phyloP scores from a whole-genome alignment of 2,888 invertebrate genomes.

The Mesorhabditis belari region DNA sequence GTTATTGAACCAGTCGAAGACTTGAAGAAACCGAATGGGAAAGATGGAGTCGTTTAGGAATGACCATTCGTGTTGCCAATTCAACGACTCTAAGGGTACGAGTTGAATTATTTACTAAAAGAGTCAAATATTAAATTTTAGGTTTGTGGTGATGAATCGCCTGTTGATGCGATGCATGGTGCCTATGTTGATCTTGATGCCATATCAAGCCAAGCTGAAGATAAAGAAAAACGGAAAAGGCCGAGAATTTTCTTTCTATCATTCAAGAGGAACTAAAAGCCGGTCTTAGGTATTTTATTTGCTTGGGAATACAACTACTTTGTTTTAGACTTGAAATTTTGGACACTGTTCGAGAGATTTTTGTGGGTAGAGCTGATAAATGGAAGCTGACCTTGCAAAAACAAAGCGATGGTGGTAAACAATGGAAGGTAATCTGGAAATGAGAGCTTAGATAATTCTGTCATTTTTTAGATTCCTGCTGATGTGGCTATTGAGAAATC shows the following conservation, averaged over 20 bases:
- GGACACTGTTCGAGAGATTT: constrained; percentile 61
- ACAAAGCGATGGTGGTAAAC: constrained; percentile 63
- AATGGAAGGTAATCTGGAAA: constrained; percentile 58
- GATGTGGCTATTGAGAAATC: constrained; percentile 74
- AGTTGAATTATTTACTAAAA: too few species aligned
- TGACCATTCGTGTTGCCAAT: neutral
- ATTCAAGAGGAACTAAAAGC: constrained; percentile 12
- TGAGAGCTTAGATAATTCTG: neutral
- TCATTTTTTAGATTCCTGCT: constrained; percentile 66
- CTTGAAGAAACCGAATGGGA: too few species aligned
- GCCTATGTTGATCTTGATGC: constrained; percentile 34
- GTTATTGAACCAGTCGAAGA: constrained; percentile 29
- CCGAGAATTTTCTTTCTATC: constrained; percentile 10
- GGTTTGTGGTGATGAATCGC: constrained; percentile 8
- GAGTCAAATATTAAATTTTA: too few species aligned
- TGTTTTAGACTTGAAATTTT: constrained; percentile 32
- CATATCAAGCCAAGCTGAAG: neutral
- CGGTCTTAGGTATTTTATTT: constrained; percentile 6
- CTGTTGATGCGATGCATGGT: constrained; percentile 46
- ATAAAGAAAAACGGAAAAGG: neutral
- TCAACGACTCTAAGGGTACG: neutral
- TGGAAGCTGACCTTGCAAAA: constrained; percentile 71
- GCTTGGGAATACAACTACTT: too few species aligned
- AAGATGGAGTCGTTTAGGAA: too few species aligned
- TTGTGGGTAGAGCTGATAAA: constrained; percentile 79